These are phyloP conservation scores for Drosophila setifemur DNA, from an alignment of 1,140 invertebrate genomes.

Conservation along the genomic window DNA sequence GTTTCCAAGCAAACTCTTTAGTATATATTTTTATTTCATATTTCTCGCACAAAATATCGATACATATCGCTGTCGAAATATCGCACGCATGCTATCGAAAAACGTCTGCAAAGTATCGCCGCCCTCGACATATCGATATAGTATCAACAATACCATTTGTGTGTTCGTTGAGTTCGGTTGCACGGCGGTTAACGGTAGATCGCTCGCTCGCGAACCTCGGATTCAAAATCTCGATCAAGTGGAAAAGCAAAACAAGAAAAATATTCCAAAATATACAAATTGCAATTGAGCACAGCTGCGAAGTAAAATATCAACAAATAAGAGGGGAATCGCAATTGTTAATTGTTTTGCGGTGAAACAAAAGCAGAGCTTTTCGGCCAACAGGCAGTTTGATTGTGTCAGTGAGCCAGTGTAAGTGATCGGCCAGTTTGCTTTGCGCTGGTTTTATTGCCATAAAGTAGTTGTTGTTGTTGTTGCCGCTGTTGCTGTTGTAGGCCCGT, in stretches of 20 bases:
- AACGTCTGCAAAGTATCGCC: no score
- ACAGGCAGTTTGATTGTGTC: neutral
- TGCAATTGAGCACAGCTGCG: neutral
- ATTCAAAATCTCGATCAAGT: neutral
- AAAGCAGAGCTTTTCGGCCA: constrained; percentile 26
- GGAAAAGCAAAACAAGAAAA: neutral
- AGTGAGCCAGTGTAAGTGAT: constrained; percentile 28
- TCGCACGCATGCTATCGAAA: no score
- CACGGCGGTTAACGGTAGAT: neutral
- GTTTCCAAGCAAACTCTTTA: no score
- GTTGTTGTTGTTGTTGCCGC: constrained; percentile 3
- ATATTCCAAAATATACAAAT: neutral
- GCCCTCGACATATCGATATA: no score
- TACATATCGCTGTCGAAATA: no score
- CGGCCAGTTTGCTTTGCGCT: constrained; percentile 17
- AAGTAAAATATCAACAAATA: neutral
- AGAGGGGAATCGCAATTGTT: neutral
- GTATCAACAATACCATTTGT: no score
- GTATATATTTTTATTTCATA: no score
- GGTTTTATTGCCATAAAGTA: neutral
- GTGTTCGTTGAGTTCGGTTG: no score
- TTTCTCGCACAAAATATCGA: no score
- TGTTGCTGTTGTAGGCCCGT: constrained; percentile 3
- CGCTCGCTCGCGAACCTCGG: neutral
- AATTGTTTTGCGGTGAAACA: neutral